Conservation (phyloP, 2,888 invertebrate genomes). For the Brachypalpus laphriformis region DNA sequence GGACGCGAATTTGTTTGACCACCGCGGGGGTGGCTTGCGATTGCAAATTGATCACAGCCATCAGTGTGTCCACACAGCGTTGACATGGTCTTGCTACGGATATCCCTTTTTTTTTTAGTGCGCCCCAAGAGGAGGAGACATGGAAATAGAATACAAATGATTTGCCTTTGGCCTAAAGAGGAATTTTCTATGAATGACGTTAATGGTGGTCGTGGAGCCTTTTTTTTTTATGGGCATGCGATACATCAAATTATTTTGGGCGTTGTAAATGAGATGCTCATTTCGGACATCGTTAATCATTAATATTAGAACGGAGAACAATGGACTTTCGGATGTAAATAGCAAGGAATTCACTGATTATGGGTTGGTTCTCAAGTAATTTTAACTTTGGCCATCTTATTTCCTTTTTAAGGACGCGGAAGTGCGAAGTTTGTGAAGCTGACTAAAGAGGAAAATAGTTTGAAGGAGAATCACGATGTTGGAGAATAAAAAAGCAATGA, state of each 20-base stretch:
- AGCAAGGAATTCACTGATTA: neutral
- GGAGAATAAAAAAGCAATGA: too few relatives aligned
- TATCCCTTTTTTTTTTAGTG: slow-evolving; percentile 1
- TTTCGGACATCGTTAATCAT: slow-evolving; percentile 32
- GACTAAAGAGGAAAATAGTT: neutral
- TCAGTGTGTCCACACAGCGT: slow-evolving; percentile 10
- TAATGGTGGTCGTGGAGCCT: slow-evolving; percentile 26
- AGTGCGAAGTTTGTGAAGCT: neutral
- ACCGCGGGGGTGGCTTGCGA: slow-evolving; percentile 23
- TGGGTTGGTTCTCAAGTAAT: neutral
- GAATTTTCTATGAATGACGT: slow-evolving; percentile 44
- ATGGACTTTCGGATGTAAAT: neutral
- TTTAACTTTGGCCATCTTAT: neutral
- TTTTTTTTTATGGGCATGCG: slow-evolving; percentile 4
- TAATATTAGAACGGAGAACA: slow-evolving; percentile 13
- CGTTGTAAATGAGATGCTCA: slow-evolving; percentile 6
- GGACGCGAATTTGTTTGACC: slow-evolving; percentile 57
- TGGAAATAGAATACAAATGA: slow-evolving; percentile 32
- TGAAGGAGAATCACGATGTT: too few relatives aligned
- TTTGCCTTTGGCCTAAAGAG: slow-evolving; percentile 27
- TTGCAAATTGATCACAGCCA: slow-evolving; percentile 51
- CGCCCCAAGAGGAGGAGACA: neutral
- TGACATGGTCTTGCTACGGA: slow-evolving; percentile 24
- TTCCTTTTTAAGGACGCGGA: neutral
- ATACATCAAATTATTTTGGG: slow-evolving; percentile 24